Evolutionary conservation across 2,113 vertebrate species (phyloP), one percentile per base, ranked within the genome.

Genomic region (Zosterops hypoxanthus): DNA sequence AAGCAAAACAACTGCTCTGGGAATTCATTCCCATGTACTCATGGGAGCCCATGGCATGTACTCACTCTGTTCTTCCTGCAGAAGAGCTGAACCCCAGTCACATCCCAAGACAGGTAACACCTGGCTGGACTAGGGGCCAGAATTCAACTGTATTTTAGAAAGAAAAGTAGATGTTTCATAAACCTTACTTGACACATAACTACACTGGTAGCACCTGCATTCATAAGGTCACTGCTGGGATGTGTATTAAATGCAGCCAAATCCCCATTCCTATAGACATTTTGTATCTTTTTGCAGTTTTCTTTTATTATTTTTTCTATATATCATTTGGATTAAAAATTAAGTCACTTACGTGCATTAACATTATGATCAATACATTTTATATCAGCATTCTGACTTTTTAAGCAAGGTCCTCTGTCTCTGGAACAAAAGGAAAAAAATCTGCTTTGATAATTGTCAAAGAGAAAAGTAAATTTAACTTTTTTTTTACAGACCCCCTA

Each of bases 201-300:
- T 75, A 17, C 26, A 22, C 13, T 41, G 20, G 29, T 31, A 83
- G 12, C 64, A 64, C 12, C 68, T 47, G 26, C 46, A 64, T 91
- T 85, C 69, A 22, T 16, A 53, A 61, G 8, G 34, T 61, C 34
- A 39, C 6, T 57, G 28, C 20, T 76, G 76, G 66, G 11, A n/a
- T 71, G 21, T 46, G 71, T 69, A 47, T 28, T 25, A 70, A 77
- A 65, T 19, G 8, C 5, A 76, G 46, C 12, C 31, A 63, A 63
- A 31, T 5, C 12, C 14, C 3, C 7, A 33, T 17, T 73, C 25
- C 16, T 64, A 8, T 1, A 46, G 23, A 14, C 0, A 49, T n/a
- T 87, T 85, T 70, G 3, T 26, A 26, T 65, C 28, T 69, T 7
- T 24, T 88, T 73, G 10, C 25, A 57, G 8, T 34, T 89, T 79